Base-by-base conservation (phyloP, 2,888 invertebrate genomes). In the Brachyptera risi region DNA sequence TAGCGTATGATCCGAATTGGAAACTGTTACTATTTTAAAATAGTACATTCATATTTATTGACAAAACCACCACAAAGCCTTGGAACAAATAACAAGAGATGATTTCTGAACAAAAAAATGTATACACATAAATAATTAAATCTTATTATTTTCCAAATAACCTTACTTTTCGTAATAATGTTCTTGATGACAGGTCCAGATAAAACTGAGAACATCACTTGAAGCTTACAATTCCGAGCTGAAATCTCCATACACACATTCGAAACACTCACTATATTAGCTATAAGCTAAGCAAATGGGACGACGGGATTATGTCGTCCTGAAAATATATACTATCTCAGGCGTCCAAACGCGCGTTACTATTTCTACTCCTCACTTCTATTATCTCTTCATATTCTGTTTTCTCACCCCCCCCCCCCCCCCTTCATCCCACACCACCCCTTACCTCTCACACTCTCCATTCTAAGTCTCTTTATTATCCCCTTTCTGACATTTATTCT, bases 261-360 rank as follows among this genome's bases (percentile, higher is more conserved):
- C 15, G 38, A 56, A 56, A 56, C 56, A 56, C 63, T 54, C 54
- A 50, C 35, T 54, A 54, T 60, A 63, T 63, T 60, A 60, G 63
- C 60, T 63, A n/a, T n/a, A 60, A 63, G 63, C 63, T 63, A 54
- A 60, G 63, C 63, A 60, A 63, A 63, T 63, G 63, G 62, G 50
- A 49, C 61, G 38, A 66, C 62, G 62, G 42, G 63, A 63, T 63
- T 63, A 63, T 60, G 60, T 60, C 57, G 63, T 60, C 58, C 58
- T 51, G 44, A 54, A 17, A 50, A 58, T 60, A 63, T 31, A 31
- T 31, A 31, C 59, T 63, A 63, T 63, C 63, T 63, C 63, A 63
- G 63, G 60, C 63, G 60, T 60, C 60, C 63, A 60, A 56, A 60
- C 60, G 57, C 57, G 60, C 57, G 60, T 63, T 57, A 47, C 59